These are phyloP conservation scores for Pteronotus mesoamericanus DNA, from an alignment of 2,797 vertebrate genomes.

Conservation along the genomic window DNA sequence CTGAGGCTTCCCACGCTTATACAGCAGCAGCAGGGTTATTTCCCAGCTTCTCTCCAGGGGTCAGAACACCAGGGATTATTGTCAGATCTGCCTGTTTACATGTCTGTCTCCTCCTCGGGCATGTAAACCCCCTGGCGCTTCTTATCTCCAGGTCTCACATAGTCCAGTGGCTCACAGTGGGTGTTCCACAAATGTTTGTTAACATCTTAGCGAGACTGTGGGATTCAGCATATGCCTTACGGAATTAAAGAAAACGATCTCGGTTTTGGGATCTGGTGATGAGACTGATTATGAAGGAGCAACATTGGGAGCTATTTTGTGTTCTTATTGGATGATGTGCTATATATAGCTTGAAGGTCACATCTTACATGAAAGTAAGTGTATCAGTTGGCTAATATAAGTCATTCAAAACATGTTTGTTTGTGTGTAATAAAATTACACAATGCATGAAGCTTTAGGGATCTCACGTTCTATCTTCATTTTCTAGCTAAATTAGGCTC, in stretches of 20 bases:
- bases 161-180: background rate
- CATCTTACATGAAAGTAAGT: conserved; percentile 53
- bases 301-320: background rate
- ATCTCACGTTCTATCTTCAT: conserved; percentile 64
- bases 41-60: background rate
- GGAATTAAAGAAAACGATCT: background rate
- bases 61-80: background rate
- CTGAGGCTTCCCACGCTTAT: background rate
- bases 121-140: background rate
- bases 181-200: background rate
- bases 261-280: background rate
- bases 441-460: conserved; percentile 56
- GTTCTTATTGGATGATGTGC: background rate
- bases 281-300: background rate
- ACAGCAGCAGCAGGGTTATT: background rate
- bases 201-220: background rate
- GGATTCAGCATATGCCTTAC: background rate
- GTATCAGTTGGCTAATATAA: conserved; percentile 36
- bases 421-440: conserved; percentile 61
- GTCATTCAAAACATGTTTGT: conserved; percentile 57
- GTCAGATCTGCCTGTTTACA: background rate
- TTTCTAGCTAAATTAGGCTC: conserved; percentile 73
- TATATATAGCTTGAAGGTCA: conserved; percentile 42
- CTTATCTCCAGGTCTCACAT: background rate
- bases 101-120: background rate